Base-by-base conservation (phyloP, 2,797 vertebrate species). In the Sebastes vulpes region DNA sequence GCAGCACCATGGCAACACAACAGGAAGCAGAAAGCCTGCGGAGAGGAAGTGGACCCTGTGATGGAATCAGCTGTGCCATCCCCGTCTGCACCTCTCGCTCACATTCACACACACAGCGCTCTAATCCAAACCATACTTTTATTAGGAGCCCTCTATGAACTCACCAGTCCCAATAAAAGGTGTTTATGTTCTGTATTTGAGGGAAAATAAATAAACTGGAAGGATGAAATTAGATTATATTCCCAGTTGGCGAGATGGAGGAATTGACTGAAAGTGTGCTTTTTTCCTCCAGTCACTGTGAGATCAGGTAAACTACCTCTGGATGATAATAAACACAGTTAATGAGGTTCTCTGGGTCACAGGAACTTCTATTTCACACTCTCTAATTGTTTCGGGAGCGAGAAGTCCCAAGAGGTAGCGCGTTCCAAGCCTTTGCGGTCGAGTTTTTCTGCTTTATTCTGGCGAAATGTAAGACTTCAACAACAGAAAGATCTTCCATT, bases 1-100 rank as follows among this genome's bases (percentile, higher is more conserved):
- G 85, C 81, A 83, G 90, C 90, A 48, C 92, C 93, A 96, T 96
- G 92, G 94, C 91, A 96, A 96, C 96, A 96, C 93, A 96, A 96
- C 95, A 96, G 95, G 95, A 96, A 96, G 94, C 90, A 94, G 77
- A 90, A 90, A 86, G 73, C 89, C 81, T 78, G 80, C 35, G 77
- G 93, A 94, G 91, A 94, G 94, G 93, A 95, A 95, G 93, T 94
- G 81, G 81, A 85, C 69, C 82, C 91, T 81, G 75, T 87, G 82
- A 91, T 88, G 81, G 54, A 87, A 91, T 90, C 87, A 86, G 79
- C 82, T 64, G 81, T 75, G 72, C 75, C 72, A 66, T 83, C 79
- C 50, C 63, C 77, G 59, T 83, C 77, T 82, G 71, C 83, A 76
- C 60, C 42, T 31, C 64, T 54, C 38, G 1, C 76, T 56, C 63